Conservation (phyloP, 2,797 vertebrate species). For the Petrocephalus sullivani region DNA sequence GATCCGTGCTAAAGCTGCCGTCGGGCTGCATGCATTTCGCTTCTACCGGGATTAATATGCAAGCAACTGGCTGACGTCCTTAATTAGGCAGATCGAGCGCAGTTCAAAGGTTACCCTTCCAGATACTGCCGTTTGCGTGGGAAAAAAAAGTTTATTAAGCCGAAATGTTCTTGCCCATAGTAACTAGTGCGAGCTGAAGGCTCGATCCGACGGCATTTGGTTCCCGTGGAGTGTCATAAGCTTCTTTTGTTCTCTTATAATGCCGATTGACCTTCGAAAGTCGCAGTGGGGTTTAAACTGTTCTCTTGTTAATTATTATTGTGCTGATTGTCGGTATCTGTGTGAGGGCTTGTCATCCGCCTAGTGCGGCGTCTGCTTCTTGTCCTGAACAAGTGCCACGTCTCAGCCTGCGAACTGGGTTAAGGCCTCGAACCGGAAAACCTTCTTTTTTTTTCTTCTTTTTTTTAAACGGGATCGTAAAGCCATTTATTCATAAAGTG, state of each 20-base stretch:
- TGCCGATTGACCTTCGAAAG: slow-evolving; percentile 2
- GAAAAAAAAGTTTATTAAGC: neutral
- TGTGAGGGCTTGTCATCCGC: neutral
- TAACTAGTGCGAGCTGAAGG: neutral
- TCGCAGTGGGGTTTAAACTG: neutral
- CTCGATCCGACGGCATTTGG: neutral
- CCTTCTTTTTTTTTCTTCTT: neutral
- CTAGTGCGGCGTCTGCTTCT: slow-evolving; percentile 21
- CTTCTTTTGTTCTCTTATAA: neutral
- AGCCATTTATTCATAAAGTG: neutral
- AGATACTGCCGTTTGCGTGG: neutral
- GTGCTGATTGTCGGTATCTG: neutral
- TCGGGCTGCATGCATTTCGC: neutral
- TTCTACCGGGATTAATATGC: neutral
- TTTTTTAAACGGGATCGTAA: slow-evolving; percentile 5
- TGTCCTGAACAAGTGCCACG: slow-evolving; percentile 70
- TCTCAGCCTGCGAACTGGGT: slow-evolving; percentile 60
- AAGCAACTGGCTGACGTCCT: neutral
- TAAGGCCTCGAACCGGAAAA: slow-evolving; percentile 7
- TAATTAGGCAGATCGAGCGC: neutral
- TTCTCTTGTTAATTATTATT: neutral
- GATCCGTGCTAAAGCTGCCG: neutral
- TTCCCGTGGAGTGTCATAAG: neutral
- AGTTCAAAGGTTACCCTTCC: neutral
- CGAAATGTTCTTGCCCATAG: neutral